Evolutionary conservation across 2,113 vertebrate species (phyloP), one percentile per base, ranked within the genome.

Genomic region (Galemys pyrenaicus): DNA sequence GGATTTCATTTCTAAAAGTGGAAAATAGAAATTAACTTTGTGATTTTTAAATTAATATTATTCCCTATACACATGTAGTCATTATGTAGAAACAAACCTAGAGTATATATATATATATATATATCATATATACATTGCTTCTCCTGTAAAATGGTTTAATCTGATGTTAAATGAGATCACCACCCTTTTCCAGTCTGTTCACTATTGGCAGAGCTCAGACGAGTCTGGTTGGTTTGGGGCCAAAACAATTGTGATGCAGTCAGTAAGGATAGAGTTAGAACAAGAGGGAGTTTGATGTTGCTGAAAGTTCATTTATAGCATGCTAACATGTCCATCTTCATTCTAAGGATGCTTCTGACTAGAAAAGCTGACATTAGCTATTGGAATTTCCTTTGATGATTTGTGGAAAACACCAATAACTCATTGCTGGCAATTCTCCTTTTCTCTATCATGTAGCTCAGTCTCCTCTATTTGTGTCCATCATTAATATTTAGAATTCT

Each of bases 201-300:
- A 87, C 94, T 88, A 67, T 96, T 91, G 96, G 97, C 96, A 94
- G 92, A 96, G 97, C 92, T 96, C 94, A 95, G 95, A 95, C 97
- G 97, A 97, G 54, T 22, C 22, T 56, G 54, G 19, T 56, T 70
- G 74, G 7, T 17, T 67, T 67, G 32, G n/a, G 77, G 41, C 19
- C 13, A 6, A 74, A 84, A 37, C 12, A 39, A 68, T 35, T 74
- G 20, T 26, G 17, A 68, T 41, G 35, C 1, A 51, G 35, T 78
- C 78, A 75, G 75, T 62, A 54, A 90, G 32, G 17, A 16, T 30
- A 58, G 65, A 60, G 11, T 35, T 39, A 88, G 41, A 93, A 73
- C 26, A 46, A 70, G 37, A 79, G 13, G 70, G n/a, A 70, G 6
- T 58, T 54, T 73, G 46, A 46, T 75, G 44, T 46, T 89, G 60